A percentile compares a stretch with the other conserved stretches of the same genome.
phyloP scores from a whole-genome alignment of 2,113 vertebrate species.

The Gobiocypris rarus region DNA sequence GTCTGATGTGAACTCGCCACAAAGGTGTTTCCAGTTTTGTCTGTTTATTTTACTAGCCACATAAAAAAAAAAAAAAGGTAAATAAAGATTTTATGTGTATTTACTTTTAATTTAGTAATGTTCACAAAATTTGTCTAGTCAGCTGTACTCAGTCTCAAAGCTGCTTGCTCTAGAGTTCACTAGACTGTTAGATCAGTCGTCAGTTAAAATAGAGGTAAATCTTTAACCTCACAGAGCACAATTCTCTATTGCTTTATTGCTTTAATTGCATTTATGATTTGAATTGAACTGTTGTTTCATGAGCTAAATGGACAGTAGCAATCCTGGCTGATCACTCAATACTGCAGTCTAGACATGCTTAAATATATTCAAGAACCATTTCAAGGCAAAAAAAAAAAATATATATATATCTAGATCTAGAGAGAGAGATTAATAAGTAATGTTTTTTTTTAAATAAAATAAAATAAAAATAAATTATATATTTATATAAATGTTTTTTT shows the following conservation, averaged over 20 bases:
- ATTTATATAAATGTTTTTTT: too few relatives aligned
- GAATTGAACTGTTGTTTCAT: not conserved
- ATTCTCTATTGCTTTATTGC: not conserved
- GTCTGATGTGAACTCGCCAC: too few relatives aligned
- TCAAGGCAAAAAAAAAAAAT: too few relatives aligned
- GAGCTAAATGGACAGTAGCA: not conserved
- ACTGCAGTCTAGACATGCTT: not conserved
- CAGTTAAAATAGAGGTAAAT: slow-evolving; percentile 24
- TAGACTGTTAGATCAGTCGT: not conserved
- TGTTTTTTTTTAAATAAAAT: too few relatives aligned
- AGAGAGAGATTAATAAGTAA: too few relatives aligned
- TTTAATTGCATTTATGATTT: not conserved
- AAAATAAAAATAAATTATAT: too few relatives aligned
- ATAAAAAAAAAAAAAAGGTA: too few relatives aligned
- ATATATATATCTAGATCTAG: too few relatives aligned
- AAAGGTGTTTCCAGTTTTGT: not conserved
- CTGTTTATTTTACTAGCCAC: not conserved
- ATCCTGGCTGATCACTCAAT: not conserved
- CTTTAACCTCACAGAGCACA: slow-evolving; percentile 30
- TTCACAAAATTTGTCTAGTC: not conserved
- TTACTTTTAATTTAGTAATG: not conserved
- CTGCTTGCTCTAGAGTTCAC: not conserved
- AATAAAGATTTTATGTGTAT: not conserved
- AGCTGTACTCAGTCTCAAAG: not conserved
- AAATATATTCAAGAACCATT: not conserved